Conservation (phyloP, 2,113 vertebrate genomes). For the Sigmodon hispidus region DNA sequence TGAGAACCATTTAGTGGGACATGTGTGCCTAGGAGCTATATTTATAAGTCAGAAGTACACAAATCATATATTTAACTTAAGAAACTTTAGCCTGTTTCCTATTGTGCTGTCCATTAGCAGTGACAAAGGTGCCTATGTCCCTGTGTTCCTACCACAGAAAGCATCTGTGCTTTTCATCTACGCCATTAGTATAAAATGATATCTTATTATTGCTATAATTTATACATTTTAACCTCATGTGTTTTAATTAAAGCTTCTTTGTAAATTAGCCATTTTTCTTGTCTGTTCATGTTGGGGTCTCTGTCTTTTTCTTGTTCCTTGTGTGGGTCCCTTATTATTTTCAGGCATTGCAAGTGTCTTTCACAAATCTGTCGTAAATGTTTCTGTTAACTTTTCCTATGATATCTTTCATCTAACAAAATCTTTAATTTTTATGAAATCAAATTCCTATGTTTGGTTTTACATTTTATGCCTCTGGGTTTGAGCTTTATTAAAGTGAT, state of each 20-base stretch:
- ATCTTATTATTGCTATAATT: background rate
- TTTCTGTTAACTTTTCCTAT: constrained; percentile 26
- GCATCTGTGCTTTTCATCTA: background rate
- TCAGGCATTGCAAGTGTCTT: background rate
- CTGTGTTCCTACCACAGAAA: background rate
- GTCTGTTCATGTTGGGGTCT: background rate
- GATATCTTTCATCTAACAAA: constrained; percentile 43
- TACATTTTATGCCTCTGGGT: constrained; percentile 12
- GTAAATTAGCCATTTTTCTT: constrained; percentile 10
- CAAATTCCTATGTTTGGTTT: constrained; percentile 38
- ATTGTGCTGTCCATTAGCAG: background rate
- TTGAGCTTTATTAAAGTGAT: constrained; percentile 54
- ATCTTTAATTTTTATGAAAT: constrained; percentile 60
- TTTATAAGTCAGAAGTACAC: background rate
- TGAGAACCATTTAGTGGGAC: background rate
- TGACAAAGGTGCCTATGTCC: background rate
- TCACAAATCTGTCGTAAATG: constrained; percentile 4
- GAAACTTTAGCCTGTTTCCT: background rate
- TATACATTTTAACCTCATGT: background rate
- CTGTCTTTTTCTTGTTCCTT: background rate
- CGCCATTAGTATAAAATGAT: background rate
- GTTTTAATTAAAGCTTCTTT: background rate
- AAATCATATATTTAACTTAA: background rate
- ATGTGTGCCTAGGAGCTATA: background rate
- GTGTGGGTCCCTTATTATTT: background rate